Conservation (phyloP, 2,888 invertebrate species). For the Agrenia bidenticulata region DNA sequence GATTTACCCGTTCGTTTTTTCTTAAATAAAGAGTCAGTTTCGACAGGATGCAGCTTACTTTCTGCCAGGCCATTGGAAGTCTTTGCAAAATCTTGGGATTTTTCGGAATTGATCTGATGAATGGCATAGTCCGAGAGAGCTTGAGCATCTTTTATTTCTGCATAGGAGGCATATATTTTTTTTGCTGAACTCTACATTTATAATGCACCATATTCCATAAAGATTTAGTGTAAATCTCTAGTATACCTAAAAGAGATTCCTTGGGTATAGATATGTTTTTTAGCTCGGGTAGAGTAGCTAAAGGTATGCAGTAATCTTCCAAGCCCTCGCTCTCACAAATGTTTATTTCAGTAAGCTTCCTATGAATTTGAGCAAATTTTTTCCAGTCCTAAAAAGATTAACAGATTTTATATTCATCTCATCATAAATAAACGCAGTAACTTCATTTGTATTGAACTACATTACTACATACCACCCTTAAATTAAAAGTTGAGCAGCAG, state of each 20-base stretch:
- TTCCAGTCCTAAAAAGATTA: conserved; percentile 41
- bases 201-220: no score
- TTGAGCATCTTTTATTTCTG: conserved; percentile 41
- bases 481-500: conserved; percentile 43
- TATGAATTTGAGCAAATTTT: conserved; percentile 38
- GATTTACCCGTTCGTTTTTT: conserved; percentile 30
- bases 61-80: no score
- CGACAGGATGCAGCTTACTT: background rate
- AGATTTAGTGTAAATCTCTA: no score
- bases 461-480: conserved; percentile 44
- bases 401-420: background rate
- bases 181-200: no score
- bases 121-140: conserved; percentile 28
- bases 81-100: conserved; percentile 11
- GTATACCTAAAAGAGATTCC: conserved; percentile 43
- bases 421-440: no score
- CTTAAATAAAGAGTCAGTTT: conserved; percentile 16
- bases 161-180: no score
- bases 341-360: conserved; percentile 36
- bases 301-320: conserved; percentile 42
- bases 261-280: conserved; percentile 42
- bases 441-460: no score
- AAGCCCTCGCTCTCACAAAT: conserved; percentile 34
- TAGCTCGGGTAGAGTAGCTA: conserved; percentile 30
- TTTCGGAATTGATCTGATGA: background rate